Evolutionary conservation across 2,888 invertebrate genomes (phyloP).

Genomic region (Meta bourneti): DNA sequence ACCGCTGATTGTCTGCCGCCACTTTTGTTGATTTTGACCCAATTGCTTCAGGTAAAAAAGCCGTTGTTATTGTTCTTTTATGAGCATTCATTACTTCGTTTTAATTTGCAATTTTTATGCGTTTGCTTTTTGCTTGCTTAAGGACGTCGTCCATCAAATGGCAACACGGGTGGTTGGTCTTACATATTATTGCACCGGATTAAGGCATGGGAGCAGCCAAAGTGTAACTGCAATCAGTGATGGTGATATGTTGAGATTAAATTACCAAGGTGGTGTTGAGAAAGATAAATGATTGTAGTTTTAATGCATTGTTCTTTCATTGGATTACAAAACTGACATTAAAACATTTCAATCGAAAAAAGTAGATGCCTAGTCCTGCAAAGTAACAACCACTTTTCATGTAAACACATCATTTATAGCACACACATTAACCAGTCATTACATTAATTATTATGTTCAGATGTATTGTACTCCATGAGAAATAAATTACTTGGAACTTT

Average conservation of each 20-base stretch:
- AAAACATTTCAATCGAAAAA: background rate
- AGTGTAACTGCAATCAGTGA: slow-evolving; percentile 3
- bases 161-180: slow-evolving; percentile 15
- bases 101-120: slow-evolving; percentile 63
- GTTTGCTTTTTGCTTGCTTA: slow-evolving; percentile 23
- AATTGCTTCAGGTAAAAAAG: slow-evolving; percentile 22
- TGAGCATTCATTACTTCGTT: slow-evolving; percentile 38
- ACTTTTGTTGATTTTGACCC: slow-evolving; percentile 68
- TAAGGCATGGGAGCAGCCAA: slow-evolving; percentile 26
- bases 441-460: no score
- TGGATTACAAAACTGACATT: background rate
- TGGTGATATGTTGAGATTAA: slow-evolving; percentile 6
- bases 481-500: no score
- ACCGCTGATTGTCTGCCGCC: slow-evolving; percentile 40
- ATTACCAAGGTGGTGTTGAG: background rate
- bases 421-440: no score
- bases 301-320: background rate
- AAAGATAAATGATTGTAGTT: slow-evolving; percentile 23
- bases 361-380: no score
- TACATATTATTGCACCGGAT: slow-evolving; percentile 2
- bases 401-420: no score
- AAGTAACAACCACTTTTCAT: no score
- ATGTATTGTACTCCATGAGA: no score
- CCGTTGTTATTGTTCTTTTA: slow-evolving; percentile 57
- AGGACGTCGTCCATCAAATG: slow-evolving; percentile 38